Evolutionary conservation across 2,888 invertebrate genomes (phyloP).

Genomic region (Bombyx huttoni): DNA sequence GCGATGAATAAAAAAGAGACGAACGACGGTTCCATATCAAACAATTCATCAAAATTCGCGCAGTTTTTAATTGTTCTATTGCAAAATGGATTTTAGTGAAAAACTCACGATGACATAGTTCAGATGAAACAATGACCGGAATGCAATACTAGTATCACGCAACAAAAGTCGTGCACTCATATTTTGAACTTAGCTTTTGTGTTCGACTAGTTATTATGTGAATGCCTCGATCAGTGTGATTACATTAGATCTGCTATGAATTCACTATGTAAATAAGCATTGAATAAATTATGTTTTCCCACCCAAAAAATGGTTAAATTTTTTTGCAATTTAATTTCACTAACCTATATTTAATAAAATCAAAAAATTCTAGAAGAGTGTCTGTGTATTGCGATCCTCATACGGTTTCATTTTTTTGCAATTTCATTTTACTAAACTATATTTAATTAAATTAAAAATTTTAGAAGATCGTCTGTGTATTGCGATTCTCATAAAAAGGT

Average conservation of each 20-base stretch:
- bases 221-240: constrained; percentile 29
- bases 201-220: constrained; percentile 14
- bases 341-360: neutral
- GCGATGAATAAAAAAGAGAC: no score
- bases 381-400: no score
- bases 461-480: no score
- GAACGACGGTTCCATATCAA: no score
- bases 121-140: no score
- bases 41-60: no score
- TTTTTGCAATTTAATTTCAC: neutral
- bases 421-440: neutral
- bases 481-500: no score
- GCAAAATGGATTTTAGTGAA: no score
- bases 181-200: constrained; percentile 5
- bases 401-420: neutral
- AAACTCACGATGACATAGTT: no score
- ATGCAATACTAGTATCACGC: neutral
- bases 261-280: constrained; percentile 57
- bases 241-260: constrained; percentile 42
- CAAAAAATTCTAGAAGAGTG: no score
- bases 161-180: neutral
- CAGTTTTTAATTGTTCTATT: no score
- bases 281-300: constrained; percentile 64
- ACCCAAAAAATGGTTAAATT: constrained; percentile 20
- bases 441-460: no score